Percentiles rank a stretch among this genome's conserved stretches.
These are phyloP conservation scores for Dastarcus helophoroides DNA, from an alignment of 2,888 invertebrate genomes.

Conservation along the genomic window DNA sequence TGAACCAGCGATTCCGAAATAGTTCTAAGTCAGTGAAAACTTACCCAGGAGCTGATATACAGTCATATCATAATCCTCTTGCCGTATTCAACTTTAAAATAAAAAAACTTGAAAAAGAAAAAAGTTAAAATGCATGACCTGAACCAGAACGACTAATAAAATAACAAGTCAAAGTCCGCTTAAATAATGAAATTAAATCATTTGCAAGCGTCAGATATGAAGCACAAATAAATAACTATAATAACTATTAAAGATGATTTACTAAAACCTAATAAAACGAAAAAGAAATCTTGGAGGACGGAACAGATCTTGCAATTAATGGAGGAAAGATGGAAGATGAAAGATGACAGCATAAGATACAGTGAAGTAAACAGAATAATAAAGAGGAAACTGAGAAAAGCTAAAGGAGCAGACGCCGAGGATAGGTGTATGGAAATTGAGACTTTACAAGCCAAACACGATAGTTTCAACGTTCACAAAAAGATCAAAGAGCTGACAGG, in stretches of 20 bases:
- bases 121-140: constrained; percentile 3
- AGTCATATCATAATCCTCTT: constrained; percentile 5
- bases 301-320: constrained; percentile 3
- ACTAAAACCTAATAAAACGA: not conserved
- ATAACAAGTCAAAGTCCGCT: not conserved
- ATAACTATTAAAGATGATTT: constrained; percentile 4
- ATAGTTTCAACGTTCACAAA: constrained; percentile 9
- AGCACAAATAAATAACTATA: too few relatives aligned
- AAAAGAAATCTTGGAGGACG: constrained; percentile 5
- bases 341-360: too few relatives aligned
- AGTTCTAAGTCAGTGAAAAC: constrained; percentile 5
- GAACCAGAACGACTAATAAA: constrained; percentile 1
- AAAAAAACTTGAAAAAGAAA: not conserved
- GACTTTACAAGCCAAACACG: constrained; percentile 6
- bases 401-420: too few relatives aligned
- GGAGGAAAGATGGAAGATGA: constrained; percentile 1
- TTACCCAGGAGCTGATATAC: constrained; percentile 5
- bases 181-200: constrained; percentile 2
- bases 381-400: too few relatives aligned
- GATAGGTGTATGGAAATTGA: too few relatives aligned
- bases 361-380: too few relatives aligned
- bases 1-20: constrained; percentile 5
- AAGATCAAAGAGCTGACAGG: constrained; percentile 10
- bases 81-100: constrained; percentile 2
- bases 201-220: not conserved